Percentiles rank a stretch among this genome's conserved stretches.
phyloP scores from a whole-genome alignment of 30 jellyfish, hydroid and myxozoan species.

The Clytia hemisphaerica region DNA sequence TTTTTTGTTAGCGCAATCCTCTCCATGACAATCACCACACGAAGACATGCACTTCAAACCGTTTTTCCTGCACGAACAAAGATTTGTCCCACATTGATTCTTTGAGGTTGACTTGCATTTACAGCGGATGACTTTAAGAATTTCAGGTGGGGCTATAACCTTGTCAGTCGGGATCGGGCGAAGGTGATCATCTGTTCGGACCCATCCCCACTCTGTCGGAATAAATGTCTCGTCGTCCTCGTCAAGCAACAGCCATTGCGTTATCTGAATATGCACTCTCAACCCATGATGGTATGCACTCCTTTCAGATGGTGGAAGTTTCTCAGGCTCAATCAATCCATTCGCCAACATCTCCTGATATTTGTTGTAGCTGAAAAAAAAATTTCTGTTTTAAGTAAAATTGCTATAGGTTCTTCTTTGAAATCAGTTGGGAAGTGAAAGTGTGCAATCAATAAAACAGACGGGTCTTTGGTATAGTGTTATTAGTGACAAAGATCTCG shows the following conservation, averaged over 20 bases:
- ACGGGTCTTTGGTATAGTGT: too few relatives aligned
- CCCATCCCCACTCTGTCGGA: slow-evolving; percentile 31
- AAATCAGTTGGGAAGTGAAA: too few relatives aligned
- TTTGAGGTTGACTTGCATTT: slow-evolving; percentile 43
- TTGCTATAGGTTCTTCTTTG: too few relatives aligned
- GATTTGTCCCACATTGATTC: slow-evolving; percentile 41
- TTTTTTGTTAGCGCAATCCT: slow-evolving; percentile 34
- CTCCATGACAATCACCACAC: slow-evolving; percentile 53
- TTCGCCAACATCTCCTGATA: slow-evolving; percentile 26
- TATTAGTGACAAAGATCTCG: too few relatives aligned
- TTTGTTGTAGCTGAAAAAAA: too few relatives aligned
- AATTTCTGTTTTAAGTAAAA: too few relatives aligned
- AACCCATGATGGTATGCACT: slow-evolving; percentile 12
- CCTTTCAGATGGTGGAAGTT: slow-evolving; percentile 39
- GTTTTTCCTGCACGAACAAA: slow-evolving; percentile 36
- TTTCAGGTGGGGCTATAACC: slow-evolving; percentile 39
- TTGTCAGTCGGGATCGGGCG: slow-evolving; percentile 41
- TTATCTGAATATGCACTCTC: slow-evolving; percentile 15
- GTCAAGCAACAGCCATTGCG: slow-evolving; percentile 24
- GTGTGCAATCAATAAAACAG: too few relatives aligned
- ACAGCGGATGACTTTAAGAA: slow-evolving; percentile 37
- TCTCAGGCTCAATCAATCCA: slow-evolving; percentile 24
- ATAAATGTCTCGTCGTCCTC: slow-evolving; percentile 8
- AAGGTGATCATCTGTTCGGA: slow-evolving; percentile 10
- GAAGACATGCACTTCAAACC: slow-evolving; percentile 42